Evolutionary conservation across 1,140 invertebrate genomes (phyloP).

Genomic region (Propsilocerus akamusi): DNA sequence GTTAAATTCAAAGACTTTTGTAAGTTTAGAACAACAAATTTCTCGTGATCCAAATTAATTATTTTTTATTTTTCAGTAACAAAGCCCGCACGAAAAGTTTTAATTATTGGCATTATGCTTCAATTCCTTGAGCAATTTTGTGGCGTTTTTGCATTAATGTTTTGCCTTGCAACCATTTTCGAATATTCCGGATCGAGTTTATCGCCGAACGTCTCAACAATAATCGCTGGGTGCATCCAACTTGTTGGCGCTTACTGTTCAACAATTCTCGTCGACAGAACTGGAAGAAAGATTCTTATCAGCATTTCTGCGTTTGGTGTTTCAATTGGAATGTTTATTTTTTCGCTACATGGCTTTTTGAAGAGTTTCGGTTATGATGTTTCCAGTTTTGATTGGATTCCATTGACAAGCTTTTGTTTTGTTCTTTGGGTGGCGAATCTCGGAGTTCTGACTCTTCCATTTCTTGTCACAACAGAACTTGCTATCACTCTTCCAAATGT

Average conservation of each 20-base stretch:
- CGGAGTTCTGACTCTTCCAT: not conserved
- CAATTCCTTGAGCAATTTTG: slow-evolving; percentile 25
- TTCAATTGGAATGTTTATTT: no score
- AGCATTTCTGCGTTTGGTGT: slow-evolving; percentile 12
- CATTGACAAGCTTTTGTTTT: not conserved
- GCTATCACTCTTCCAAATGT: no score
- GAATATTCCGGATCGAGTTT: slow-evolving; percentile 34
- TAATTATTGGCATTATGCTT: slow-evolving; percentile 15
- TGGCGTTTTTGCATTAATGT: slow-evolving; percentile 31
- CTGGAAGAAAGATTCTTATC: slow-evolving; percentile 13
- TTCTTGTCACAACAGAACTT: not conserved
- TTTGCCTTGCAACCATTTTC: slow-evolving; percentile 43
- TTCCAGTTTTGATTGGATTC: not conserved
- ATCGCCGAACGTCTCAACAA: slow-evolving; percentile 38
- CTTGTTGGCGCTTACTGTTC: slow-evolving; percentile 23
- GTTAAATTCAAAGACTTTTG: slow-evolving; percentile 13
- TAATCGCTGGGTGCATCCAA: slow-evolving; percentile 48
- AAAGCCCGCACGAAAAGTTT: slow-evolving; percentile 10
- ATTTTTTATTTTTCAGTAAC: not conserved
- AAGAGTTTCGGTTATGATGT: not conserved
- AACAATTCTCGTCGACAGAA: slow-evolving; percentile 15
- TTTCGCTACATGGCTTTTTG: no score
- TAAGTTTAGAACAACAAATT: slow-evolving; percentile 8
- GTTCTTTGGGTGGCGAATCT: not conserved
- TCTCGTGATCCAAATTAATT: not conserved